Evolutionary conservation across 2,797 vertebrate species (phyloP).

Genomic region (Chiloscyllium punctatum): DNA sequence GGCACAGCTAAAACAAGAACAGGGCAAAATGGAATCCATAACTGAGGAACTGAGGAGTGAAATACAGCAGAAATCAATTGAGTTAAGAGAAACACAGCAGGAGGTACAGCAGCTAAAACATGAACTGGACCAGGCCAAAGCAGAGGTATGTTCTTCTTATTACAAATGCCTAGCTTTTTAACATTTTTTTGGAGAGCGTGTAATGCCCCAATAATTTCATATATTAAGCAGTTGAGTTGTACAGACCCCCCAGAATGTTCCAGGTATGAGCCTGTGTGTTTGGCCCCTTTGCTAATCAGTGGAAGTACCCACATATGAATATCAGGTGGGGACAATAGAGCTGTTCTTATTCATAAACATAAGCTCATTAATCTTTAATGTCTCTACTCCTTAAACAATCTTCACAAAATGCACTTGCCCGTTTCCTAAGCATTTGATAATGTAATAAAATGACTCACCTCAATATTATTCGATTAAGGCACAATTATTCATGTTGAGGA

Average conservation of each 20-base stretch:
- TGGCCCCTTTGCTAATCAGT: neutral
- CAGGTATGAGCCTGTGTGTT: neutral
- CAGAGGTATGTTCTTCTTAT: slow-evolving; percentile 62
- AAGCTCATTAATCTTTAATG: neutral
- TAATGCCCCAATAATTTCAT: neutral
- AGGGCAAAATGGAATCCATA: slow-evolving; percentile 48
- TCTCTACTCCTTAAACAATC: neutral
- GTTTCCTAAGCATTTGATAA: neutral
- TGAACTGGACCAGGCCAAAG: slow-evolving; percentile 57
- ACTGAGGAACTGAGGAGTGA: slow-evolving; percentile 55
- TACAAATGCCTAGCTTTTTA: neutral
- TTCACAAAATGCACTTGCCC: neutral
- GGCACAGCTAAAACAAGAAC: slow-evolving; percentile 58
- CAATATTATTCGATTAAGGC: neutral
- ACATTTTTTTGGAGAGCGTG: neutral
- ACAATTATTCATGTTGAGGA: neutral
- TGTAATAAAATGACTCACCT: neutral
- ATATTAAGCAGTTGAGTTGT: neutral
- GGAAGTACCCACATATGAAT: neutral
- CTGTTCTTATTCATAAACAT: neutral
- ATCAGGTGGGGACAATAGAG: neutral
- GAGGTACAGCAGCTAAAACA: slow-evolving; percentile 59
- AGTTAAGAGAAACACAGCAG: slow-evolving; percentile 60
- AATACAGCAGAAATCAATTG: slow-evolving; percentile 59
- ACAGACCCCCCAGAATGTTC: neutral